Percentiles rank a stretch among this genome's conserved stretches.
Conservation (phyloP, 2,797 vertebrate species). For the Hydrophis major region DNA sequence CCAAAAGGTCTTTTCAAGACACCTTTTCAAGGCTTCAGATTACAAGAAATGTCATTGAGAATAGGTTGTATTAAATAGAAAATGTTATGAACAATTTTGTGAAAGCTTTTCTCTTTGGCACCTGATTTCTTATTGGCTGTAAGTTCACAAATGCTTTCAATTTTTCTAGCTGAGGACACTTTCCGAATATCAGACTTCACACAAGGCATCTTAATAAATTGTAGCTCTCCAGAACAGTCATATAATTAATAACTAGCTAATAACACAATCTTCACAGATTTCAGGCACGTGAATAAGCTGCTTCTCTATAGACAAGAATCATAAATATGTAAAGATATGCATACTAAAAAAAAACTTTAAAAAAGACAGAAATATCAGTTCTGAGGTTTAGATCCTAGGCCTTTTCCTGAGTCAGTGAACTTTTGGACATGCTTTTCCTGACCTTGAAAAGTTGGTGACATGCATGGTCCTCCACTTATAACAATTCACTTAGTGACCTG, state of each 20-base stretch:
- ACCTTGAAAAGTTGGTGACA: neutral
- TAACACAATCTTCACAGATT: neutral
- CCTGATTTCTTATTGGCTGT: slow-evolving; percentile 2
- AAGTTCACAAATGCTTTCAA: slow-evolving; percentile 40
- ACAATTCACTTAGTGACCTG: too few relatives aligned
- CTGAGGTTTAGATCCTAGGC: neutral
- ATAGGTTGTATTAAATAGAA: slow-evolving; percentile 45
- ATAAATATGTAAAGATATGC: neutral
- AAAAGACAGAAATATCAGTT: neutral
- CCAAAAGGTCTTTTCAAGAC: neutral
- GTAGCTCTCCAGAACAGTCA: neutral
- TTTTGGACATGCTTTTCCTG: neutral
- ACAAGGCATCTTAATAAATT: neutral
- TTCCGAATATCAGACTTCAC: neutral
- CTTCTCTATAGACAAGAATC: neutral
- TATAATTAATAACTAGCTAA: neutral
- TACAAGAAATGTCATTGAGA: slow-evolving; percentile 30
- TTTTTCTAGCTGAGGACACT: neutral
- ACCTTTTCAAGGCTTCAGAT: slow-evolving; percentile 29
- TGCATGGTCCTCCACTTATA: too few relatives aligned
- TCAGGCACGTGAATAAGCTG: neutral
- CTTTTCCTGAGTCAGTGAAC: neutral
- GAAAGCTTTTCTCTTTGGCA: slow-evolving; percentile 6
- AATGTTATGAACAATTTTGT: slow-evolving; percentile 47
- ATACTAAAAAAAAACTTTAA: neutral